Percentiles rank a stretch among this genome's conserved stretches.
These are phyloP conservation scores for Albula glossodonta DNA, from an alignment of 2,113 vertebrate genomes.

Conservation along the genomic window DNA sequence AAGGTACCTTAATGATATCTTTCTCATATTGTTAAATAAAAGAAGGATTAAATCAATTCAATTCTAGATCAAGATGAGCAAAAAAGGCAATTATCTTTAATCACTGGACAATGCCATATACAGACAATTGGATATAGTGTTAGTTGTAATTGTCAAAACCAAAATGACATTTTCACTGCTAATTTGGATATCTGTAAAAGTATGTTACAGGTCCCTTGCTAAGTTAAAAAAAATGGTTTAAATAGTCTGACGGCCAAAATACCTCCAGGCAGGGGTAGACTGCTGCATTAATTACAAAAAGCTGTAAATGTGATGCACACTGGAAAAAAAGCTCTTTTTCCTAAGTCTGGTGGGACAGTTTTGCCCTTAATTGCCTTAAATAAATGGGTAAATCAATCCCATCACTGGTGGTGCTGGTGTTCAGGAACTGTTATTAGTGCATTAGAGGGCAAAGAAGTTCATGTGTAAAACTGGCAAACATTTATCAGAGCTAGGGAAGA, in stretches of 20 bases:
- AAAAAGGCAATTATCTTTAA: too few species aligned
- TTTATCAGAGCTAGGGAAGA: conserved; percentile 31
- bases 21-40: too few species aligned
- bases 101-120: too few species aligned
- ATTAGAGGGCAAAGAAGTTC: conserved; percentile 45
- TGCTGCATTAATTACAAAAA: conserved; percentile 21
- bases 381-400: conserved; percentile 57
- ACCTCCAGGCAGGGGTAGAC: background rate
- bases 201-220: background rate
- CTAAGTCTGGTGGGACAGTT: conserved; percentile 49
- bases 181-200: background rate
- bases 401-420: conserved; percentile 35
- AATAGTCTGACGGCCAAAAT: background rate
- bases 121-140: too few species aligned
- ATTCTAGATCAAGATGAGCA: too few species aligned
- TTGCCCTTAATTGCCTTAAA: conserved; percentile 50
- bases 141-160: too few species aligned
- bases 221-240: background rate
- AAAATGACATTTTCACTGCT: background rate
- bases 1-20: too few species aligned
- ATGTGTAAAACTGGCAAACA: conserved; percentile 14
- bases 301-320: conserved; percentile 39
- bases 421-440: conserved; percentile 45
- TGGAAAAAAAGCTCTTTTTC: conserved; percentile 40
- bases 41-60: too few species aligned